Evolutionary conservation across 2,888 invertebrate genomes (phyloP).

Genomic region (Magallana nippona): DNA sequence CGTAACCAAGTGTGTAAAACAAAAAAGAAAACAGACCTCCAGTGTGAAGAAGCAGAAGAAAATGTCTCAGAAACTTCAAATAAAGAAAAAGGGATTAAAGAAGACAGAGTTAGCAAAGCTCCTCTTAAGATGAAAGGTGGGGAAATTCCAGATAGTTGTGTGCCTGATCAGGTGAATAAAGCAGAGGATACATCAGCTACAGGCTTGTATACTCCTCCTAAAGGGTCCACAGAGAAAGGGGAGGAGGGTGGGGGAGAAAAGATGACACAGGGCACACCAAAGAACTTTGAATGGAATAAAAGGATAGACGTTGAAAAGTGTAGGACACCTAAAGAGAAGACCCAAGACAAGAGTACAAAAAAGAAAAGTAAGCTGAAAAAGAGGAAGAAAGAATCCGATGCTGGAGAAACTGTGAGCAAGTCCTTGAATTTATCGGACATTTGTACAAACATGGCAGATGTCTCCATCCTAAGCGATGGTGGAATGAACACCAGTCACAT

Average conservation of each 20-base stretch:
- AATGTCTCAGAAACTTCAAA: slow-evolving; percentile 11
- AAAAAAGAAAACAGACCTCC: not conserved
- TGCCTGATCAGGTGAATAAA: not conserved
- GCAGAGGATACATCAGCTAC: not conserved
- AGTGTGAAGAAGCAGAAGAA: not conserved
- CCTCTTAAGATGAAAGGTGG: not conserved
- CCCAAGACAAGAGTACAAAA: slow-evolving; percentile 12
- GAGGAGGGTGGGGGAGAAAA: not conserved
- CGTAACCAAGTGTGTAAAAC: not conserved
- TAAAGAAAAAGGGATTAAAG: not conserved
- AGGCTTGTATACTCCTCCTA: too few species aligned
- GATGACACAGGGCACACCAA: not conserved
- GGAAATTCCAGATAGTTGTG: not conserved
- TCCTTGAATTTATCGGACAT: slow-evolving; percentile 28
- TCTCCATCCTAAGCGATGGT: slow-evolving; percentile 38
- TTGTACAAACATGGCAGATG: slow-evolving; percentile 36
- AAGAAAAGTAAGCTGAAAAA: slow-evolving; percentile 26
- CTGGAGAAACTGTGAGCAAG: not conserved
- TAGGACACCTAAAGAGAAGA: slow-evolving; percentile 36
- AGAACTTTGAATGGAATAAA: not conserved
- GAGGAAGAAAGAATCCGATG: slow-evolving; percentile 32
- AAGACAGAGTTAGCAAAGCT: not conserved
- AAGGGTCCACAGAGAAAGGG: not conserved
- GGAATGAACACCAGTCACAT: not conserved
- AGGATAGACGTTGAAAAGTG: slow-evolving; percentile 26